phyloP scores from a whole-genome alignment of 2,113 vertebrate genomes.

The Petaurus breviceps region DNA sequence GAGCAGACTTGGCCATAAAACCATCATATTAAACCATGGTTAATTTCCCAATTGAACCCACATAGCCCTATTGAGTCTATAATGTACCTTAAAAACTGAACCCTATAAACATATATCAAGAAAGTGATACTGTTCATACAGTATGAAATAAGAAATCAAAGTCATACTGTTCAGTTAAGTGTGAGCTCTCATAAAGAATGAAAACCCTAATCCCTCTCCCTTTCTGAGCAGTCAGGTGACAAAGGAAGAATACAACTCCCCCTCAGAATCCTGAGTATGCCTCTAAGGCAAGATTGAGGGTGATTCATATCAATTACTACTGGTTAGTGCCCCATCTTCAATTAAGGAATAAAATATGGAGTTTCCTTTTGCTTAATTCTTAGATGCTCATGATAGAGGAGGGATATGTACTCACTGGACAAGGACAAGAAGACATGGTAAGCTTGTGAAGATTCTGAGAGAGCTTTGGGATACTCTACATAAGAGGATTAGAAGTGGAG shows the following conservation, averaged over 20 bases:
- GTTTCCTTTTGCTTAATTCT: not conserved
- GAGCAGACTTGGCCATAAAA: not conserved
- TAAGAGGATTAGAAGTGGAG: not conserved
- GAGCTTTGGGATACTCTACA: not conserved
- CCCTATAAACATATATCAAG: not conserved
- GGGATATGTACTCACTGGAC: not conserved
- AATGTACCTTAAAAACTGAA: not conserved
- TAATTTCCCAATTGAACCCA: not conserved
- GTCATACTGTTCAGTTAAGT: not conserved
- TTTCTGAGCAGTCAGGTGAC: not conserved
- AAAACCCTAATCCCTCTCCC: not conserved
- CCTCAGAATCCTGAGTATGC: not conserved
- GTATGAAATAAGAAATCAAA: not conserved
- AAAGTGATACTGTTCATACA: not conserved
- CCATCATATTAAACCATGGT: not conserved
- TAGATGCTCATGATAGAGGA: not conserved
- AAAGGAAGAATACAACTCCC: not conserved
- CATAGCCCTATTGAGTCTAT: not conserved
- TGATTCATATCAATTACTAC: not conserved
- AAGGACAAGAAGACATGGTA: not conserved
- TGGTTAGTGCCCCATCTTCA: not conserved
- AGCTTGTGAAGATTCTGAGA: not conserved
- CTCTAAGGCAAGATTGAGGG: not conserved
- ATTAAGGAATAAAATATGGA: not conserved
- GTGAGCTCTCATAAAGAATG: not conserved